These are phyloP conservation scores for Arbacia lixula DNA, from an alignment of 53 echinoderm and acorn worm genomes.

Conservation along the genomic window DNA sequence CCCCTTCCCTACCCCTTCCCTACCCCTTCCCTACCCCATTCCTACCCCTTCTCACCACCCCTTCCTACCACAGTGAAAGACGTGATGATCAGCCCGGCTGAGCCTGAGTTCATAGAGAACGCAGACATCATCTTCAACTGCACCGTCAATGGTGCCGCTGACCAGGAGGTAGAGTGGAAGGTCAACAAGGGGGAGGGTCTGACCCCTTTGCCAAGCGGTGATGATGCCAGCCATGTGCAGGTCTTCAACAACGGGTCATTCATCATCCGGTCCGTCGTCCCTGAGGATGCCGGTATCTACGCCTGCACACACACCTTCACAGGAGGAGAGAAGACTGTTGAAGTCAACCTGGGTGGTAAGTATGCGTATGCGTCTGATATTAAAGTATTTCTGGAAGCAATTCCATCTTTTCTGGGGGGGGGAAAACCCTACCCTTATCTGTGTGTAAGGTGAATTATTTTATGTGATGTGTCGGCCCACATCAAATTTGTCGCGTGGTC, in stretches of 20 bases:
- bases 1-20: no score
- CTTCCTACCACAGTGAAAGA: conserved; percentile 32
- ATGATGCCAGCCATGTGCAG: conserved; percentile 15
- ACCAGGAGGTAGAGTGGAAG: background rate
- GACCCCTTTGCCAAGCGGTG: background rate
- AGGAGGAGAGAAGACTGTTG: background rate
- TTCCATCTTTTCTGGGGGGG: background rate
- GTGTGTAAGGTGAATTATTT: no score
- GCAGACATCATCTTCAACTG: conserved; percentile 4
- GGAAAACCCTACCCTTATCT: no score
- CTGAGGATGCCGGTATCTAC: conserved; percentile 52
- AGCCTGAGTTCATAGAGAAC: conserved; percentile 10
- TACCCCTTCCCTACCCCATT: no score
- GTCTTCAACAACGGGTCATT: conserved; percentile 34
- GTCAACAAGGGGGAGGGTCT: background rate
- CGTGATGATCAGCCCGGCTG: conserved; percentile 16
- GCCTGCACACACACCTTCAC: conserved; percentile 37
- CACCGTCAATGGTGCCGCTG: conserved; percentile 12
- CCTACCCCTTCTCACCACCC: no score
- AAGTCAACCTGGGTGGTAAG: conserved; percentile 67
- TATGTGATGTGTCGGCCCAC: no score
- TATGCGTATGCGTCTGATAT: background rate
- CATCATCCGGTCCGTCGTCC: background rate
- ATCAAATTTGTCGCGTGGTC: no score
- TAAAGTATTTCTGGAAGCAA: background rate